Evolutionary conservation across 2,113 vertebrate species (phyloP).

Genomic region (Tiliqua scincoides): DNA sequence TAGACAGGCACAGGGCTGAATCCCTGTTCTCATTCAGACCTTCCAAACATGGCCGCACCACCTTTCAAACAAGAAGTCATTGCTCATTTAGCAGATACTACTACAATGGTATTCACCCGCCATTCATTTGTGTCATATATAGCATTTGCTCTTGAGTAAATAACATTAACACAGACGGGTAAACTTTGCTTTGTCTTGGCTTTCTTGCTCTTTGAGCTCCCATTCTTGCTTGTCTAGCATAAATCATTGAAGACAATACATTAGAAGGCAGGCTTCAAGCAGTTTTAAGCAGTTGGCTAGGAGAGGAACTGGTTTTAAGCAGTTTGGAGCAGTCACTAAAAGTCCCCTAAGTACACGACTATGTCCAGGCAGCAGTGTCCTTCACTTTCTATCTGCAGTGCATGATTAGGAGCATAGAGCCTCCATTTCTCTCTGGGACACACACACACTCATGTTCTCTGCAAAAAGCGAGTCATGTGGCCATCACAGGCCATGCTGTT

Average conservation of each 20-base stretch:
- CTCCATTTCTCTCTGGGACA: neutral
- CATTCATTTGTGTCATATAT: no score
- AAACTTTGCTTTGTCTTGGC: no score
- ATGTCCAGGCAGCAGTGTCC: neutral
- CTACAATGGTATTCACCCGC: no score
- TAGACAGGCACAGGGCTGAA: no score
- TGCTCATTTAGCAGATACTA: no score
- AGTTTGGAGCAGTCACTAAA: neutral
- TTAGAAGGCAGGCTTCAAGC: neutral
- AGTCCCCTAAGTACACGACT: neutral
- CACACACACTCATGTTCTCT: neutral
- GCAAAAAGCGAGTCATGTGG: neutral
- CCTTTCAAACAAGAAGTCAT: no score
- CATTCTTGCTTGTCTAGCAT: neutral
- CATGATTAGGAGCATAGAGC: neutral
- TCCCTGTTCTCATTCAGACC: no score
- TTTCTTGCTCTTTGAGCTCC: neutral
- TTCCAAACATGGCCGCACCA: no score
- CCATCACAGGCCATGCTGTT: neutral
- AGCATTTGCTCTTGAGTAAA: no score
- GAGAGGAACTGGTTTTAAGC: neutral
- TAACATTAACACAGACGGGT: no score
- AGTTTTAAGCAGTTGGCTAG: neutral
- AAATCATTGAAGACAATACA: neutral
- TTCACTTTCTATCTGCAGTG: neutral